phyloP scores from a whole-genome alignment of 1,140 invertebrate genomes.

The Propsilocerus akamusi region DNA sequence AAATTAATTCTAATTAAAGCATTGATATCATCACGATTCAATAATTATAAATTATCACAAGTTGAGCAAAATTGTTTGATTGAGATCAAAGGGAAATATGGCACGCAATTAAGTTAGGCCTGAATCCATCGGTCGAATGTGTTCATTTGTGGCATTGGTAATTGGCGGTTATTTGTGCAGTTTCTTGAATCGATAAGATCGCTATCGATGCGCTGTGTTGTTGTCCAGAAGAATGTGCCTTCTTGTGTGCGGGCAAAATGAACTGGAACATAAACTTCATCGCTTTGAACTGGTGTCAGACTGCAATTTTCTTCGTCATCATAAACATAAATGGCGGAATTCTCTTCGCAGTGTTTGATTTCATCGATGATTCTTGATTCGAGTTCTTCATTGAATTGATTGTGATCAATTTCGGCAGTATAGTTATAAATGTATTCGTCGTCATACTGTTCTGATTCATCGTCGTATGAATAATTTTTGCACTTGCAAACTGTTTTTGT shows the following conservation, averaged over 20 bases:
- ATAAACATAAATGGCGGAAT: constrained; percentile 31
- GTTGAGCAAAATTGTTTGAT: not conserved
- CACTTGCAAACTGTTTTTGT: not conserved
- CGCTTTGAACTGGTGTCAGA: constrained; percentile 27
- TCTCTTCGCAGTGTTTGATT: constrained; percentile 30
- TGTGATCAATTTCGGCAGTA: constrained; percentile 33
- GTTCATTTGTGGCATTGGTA: constrained; percentile 25
- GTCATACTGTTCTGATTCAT: constrained; percentile 8
- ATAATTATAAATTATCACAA: not conserved
- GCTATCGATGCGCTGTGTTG: constrained; percentile 25
- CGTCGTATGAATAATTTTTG: not conserved
- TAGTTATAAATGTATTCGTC: constrained; percentile 9
- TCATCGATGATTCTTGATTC: constrained; percentile 35
- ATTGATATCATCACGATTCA: not conserved
- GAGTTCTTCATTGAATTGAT: constrained; percentile 38
- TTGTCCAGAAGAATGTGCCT: constrained; percentile 35
- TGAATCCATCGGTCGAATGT: constrained; percentile 30
- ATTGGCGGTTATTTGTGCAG: constrained; percentile 25
- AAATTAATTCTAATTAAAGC: constrained; percentile 2
- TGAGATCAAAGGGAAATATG: constrained; percentile 1
- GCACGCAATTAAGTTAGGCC: constrained; percentile 19
- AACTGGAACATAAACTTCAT: constrained; percentile 24
- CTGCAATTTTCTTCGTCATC: constrained; percentile 25
- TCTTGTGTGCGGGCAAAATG: constrained; percentile 32
- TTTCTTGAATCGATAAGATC: constrained; percentile 23